These are phyloP conservation scores for Linnaemya tessellans DNA, from an alignment of 2,888 invertebrate genomes.

Conservation along the genomic window DNA sequence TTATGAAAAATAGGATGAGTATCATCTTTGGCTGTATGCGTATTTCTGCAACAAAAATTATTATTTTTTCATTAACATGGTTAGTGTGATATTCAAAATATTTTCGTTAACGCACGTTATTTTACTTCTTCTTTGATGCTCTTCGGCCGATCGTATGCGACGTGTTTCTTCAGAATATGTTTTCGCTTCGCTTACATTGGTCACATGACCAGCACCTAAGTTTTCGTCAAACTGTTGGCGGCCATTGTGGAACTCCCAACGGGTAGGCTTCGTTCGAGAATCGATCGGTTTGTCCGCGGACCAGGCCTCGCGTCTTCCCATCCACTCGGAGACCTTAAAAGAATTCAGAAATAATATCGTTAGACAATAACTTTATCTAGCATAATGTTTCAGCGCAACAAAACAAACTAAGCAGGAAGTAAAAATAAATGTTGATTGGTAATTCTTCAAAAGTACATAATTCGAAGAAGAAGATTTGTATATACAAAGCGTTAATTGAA, in stretches of 20 bases:
- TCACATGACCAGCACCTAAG: slow-evolving; percentile 76
- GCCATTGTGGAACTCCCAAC: slow-evolving; percentile 89
- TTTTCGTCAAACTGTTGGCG: slow-evolving; percentile 83
- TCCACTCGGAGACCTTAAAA: slow-evolving; percentile 87
- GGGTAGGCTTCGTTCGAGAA: slow-evolving; percentile 87
- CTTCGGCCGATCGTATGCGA: slow-evolving; percentile 80
- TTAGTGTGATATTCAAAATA: neutral
- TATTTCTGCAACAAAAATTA: slow-evolving; percentile 77
- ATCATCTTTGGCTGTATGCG: slow-evolving; percentile 82
- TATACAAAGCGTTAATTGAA: neutral
- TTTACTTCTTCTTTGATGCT: slow-evolving; percentile 81
- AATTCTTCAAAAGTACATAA: neutral
- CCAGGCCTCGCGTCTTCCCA: slow-evolving; percentile 92
- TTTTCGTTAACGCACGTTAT: slow-evolving; percentile 78
- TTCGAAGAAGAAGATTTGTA: neutral
- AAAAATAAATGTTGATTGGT: neutral
- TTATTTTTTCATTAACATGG: neutral
- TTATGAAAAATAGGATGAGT: slow-evolving; percentile 82
- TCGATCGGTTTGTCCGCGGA: slow-evolving; percentile 89
- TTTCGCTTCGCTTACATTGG: slow-evolving; percentile 72
- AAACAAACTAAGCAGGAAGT: neutral
- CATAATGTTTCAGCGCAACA: neutral
- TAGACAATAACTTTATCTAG: neutral
- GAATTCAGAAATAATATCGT: neutral
- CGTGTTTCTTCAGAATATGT: slow-evolving; percentile 73